Conservation (phyloP, 2,797 vertebrate genomes). For the Rhinogobio ventralis region DNA sequence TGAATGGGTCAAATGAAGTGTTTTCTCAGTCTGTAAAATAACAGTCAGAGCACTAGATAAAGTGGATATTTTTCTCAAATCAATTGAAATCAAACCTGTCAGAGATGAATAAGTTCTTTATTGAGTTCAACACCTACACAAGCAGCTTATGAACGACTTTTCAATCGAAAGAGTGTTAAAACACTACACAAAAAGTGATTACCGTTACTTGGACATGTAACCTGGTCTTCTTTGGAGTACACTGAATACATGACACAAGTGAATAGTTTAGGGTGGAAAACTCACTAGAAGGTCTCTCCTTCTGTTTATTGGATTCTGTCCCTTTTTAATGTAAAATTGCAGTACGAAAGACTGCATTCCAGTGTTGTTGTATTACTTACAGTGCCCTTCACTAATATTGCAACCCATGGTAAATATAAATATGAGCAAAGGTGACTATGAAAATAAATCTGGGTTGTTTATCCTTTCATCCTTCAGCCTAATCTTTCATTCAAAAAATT, state of each 20-base stretch:
- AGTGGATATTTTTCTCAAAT: neutral
- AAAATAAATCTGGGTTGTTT: no score
- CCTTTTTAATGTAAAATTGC: neutral
- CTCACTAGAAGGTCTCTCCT: neutral
- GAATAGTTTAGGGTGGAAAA: neutral
- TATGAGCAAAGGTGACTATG: no score
- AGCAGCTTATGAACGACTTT: neutral
- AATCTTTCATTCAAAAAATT: no score
- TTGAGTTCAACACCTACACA: neutral
- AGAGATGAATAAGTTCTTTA: neutral
- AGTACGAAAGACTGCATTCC: neutral
- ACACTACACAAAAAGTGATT: neutral
- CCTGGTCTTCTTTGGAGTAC: neutral
- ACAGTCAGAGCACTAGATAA: neutral
- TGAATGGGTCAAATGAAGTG: neutral
- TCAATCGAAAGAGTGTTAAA: neutral
- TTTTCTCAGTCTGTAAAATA: slow-evolving; percentile 4
- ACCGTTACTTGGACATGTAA: neutral
- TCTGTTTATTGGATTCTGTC: neutral
- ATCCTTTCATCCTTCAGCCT: no score
- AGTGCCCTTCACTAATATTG: no score
- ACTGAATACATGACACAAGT: neutral
- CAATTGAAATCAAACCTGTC: neutral
- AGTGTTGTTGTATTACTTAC: neutral
- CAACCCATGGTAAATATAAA: no score